Evolutionary conservation across 2,888 invertebrate species (phyloP), one percentile per base, ranked within the genome.

Genomic region (Hirtodrosophila trivittata): DNA sequence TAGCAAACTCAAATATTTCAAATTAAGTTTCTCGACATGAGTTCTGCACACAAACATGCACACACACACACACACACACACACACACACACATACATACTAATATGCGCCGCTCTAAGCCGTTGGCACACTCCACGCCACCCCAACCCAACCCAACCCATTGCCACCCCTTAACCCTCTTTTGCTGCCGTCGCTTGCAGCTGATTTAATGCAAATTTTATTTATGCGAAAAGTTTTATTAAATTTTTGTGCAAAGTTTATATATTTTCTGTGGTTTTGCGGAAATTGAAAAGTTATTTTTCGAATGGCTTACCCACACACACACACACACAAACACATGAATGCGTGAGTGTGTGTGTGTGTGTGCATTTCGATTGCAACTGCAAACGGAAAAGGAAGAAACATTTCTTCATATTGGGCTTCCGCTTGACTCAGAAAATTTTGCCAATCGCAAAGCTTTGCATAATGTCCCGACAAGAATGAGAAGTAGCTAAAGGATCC

Each of bases 181-280:
- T 39, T 58, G 45, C 51, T 47, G 68, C 60, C 65, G 67, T 76
- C 76, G 74, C 75, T 77, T 86, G 78, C 84, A 86, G 82, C 77
- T 88, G 87, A 87, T 88, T 88, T 86, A 86, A 88, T 88, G 84
- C 86, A 88, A 88, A 88, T 87, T 88, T 88, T 87, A 88, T 88
- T 88, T 88, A 88, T 88, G 86, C 75, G 88, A 86, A 88, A 88
- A 88, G 87, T 88, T 88, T 88, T 88, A 87, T 88, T 88, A 88
- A 82, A 88, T 87, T 88, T 86, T 77, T 85, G 74, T 74, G 65
- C 78, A 83, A 84, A 83, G 84, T 87, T 87, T 84, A 81, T 84
- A 81, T 87, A 84, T 84, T 86, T 87, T 87, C 76, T 87, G 88
- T 83, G 88, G 87, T 87, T 87, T 80, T 78, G 80, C 82, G 88